Base-by-base conservation (phyloP, 2,888 invertebrate genomes). In the Galerucella pusilla region DNA sequence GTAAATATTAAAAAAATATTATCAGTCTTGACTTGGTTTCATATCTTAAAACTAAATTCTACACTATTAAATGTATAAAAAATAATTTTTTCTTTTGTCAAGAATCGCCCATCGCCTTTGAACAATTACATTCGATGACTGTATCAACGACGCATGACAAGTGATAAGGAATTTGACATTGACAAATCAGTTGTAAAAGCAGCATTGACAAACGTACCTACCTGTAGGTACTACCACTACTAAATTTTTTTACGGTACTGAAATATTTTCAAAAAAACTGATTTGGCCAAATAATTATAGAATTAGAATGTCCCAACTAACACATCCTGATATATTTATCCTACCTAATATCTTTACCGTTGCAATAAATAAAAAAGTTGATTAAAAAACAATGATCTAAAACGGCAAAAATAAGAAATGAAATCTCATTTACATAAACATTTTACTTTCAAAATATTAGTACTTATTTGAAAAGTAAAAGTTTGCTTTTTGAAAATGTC, bases 21-120 rank as follows among this genome's bases (percentile, higher is more conserved):
- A 72, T 72, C 72, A 72, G 72, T 72, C 72, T 72, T 60, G 46
- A 35, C 35, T 46, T 72, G 45, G 60, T 66, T 72, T 66, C 72
- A 72, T 72, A 60, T 66, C 66, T 72, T 72, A 66, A 46, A 16
- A 16, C 16, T 72, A 72, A 59, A 52, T 61, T 49, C 64, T 46
- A 46, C 10, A 46, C 16, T 46, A 65, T 65, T 65, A 66, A 54
- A 12, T 63, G n/a, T 54, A 45, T 59, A 63, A 61, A 69, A 66
- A 54, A 64, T 64, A 71, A 11, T 71, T 71, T 52, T 42, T 54
- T 46, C 16, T 72, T 35, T 54, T 70, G 49, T 52, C 35, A 70
- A 66, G 60, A 52, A 60, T 72, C 66, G 59, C 66, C 66, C 72
- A 66, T 72, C 59, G 72, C 72, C 72, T 66, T 49, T 49, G 6